phyloP scores from a whole-genome alignment of 35 echinoderm and acorn worm species.

The Anneissia japonica region DNA sequence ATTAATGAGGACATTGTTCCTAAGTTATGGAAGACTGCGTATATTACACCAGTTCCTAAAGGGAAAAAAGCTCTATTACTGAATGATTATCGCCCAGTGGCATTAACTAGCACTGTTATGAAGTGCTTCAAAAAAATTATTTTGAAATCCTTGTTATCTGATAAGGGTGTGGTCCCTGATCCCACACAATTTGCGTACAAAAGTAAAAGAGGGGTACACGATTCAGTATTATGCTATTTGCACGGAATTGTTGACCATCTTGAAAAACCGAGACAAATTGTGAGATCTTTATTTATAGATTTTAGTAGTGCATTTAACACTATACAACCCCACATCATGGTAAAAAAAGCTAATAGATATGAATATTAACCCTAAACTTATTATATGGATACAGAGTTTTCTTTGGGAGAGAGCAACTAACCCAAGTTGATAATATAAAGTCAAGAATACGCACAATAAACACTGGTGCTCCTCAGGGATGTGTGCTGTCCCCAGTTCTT shows the following conservation, averaged over 20 bases:
- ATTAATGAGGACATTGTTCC: conserved; percentile 18
- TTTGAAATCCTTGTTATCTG: conserved; percentile 17
- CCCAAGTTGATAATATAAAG: too few relatives aligned
- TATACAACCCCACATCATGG: too few relatives aligned
- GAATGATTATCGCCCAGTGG: conserved; percentile 41
- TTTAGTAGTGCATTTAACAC: too few relatives aligned
- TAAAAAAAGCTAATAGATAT: too few relatives aligned
- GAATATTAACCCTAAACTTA: too few relatives aligned
- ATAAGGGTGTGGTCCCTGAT: neutral
- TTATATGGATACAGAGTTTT: too few relatives aligned
- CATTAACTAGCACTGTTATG: conserved; percentile 13
- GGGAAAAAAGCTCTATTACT: neutral
- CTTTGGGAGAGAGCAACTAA: too few relatives aligned
- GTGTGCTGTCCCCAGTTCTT: too few relatives aligned
- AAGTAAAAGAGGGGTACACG: neutral
- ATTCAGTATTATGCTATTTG: conserved; percentile 9
- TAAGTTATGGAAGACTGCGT: conserved; percentile 40
- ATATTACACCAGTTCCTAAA: conserved; percentile 36
- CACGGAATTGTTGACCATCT: conserved; percentile 27
- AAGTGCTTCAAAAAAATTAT: conserved; percentile 21
- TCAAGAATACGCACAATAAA: too few relatives aligned
- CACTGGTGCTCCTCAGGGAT: too few relatives aligned
- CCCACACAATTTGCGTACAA: conserved; percentile 15
- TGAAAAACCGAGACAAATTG: neutral
- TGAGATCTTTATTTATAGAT: conserved; percentile 3